These are phyloP conservation scores for Cantharis rustica DNA, from an alignment of 2,888 invertebrate species.

Conservation along the genomic window DNA sequence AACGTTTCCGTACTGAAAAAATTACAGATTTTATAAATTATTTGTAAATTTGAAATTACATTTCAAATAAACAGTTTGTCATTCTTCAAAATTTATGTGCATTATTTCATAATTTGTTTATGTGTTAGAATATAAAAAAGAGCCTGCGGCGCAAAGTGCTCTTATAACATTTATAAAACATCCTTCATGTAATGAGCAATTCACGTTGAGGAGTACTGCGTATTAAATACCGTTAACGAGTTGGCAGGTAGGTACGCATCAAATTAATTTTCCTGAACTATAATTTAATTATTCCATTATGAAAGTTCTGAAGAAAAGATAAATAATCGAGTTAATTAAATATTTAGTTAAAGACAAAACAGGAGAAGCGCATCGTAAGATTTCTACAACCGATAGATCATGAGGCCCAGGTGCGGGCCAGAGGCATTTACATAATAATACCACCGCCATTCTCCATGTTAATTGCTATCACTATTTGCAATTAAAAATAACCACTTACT, in stretches of 20 bases:
- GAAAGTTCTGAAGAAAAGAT: conserved; percentile 6
- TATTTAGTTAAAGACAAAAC: conserved; percentile 23
- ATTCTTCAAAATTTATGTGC: too few species aligned
- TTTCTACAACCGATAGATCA: conserved; percentile 28
- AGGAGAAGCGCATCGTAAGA: conserved; percentile 20
- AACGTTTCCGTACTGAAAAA: too few species aligned
- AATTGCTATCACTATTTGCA: conserved; percentile 44
- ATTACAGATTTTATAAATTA: too few species aligned
- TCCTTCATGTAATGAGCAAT: not conserved
- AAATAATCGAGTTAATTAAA: conserved; percentile 27
- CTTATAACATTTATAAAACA: not conserved
- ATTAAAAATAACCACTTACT: conserved; percentile 43
- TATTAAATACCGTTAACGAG: not conserved
- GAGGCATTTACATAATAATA: conserved; percentile 33
- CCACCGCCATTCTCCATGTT: conserved; percentile 36
- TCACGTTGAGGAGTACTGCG: not conserved
- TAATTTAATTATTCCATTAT: not conserved
- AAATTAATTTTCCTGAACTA: not conserved
- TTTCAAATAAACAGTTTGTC: too few species aligned
- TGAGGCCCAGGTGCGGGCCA: conserved; percentile 25
- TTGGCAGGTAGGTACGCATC: not conserved
- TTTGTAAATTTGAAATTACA: too few species aligned
- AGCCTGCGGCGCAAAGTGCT: not conserved
- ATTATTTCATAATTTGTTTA: not conserved
- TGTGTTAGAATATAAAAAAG: not conserved